These are phyloP conservation scores for Heliconius hermathena DNA, from an alignment of 1,140 invertebrate species.

Conservation along the genomic window DNA sequence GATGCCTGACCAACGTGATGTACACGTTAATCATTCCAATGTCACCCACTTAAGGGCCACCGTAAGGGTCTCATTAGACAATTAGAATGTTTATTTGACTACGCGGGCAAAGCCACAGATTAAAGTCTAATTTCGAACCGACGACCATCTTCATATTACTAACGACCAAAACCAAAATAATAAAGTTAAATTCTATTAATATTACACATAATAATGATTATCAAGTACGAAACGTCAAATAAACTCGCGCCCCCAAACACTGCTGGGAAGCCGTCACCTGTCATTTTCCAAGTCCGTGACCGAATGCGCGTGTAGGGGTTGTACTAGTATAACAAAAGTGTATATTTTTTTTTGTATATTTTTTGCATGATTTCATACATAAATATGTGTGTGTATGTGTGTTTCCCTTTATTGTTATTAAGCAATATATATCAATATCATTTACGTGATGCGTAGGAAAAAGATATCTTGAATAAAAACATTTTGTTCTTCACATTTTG, in stretches of 20 bases:
- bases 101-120: too few relatives aligned
- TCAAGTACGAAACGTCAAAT: neutral
- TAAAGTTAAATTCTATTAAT: neutral
- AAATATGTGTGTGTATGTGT: neutral
- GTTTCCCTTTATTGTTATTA: neutral
- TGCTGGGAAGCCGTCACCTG: constrained; percentile 10
- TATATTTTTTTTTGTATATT: neutral
- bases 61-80: too few relatives aligned
- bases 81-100: too few relatives aligned
- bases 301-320: neutral
- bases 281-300: constrained; percentile 10
- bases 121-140: neutral
- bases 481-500: too few relatives aligned
- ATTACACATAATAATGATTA: neutral
- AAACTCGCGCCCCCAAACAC: neutral
- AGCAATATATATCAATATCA: too few relatives aligned
- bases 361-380: neutral
- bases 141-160: neutral
- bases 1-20: too few relatives aligned
- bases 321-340: neutral
- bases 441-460: too few relatives aligned
- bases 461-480: too few relatives aligned
- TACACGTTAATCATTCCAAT: too few relatives aligned
- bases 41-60: too few relatives aligned
- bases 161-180: neutral